Evolutionary conservation across 2,888 invertebrate genomes (phyloP), one percentile per base, ranked within the genome.

Genomic region (Lissonota sp.): DNA sequence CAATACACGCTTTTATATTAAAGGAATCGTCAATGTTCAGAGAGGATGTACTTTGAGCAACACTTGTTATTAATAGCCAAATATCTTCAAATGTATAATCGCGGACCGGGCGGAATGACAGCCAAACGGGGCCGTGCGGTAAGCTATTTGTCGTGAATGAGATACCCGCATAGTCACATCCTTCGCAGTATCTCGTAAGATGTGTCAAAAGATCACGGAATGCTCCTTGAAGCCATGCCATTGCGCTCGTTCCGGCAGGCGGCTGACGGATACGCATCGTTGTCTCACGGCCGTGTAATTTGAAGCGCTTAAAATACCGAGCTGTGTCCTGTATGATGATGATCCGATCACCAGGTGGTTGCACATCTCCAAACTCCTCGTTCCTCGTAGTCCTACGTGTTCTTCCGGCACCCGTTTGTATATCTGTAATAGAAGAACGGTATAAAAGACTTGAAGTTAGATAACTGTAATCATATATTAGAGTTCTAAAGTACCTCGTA

Each of bases 201-300:
- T n/a, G n/a, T n/a, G 49, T 49, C n/a, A 49, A 49, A 49, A 49
- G 49, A 5, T 49, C 49, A n/a, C 49, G 49, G 49, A 49, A 49
- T 49, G 49, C 49, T n/a, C 49, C 49, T 5, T 49, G 14, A 7
- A 53, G 16, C 53, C 53, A 53, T 16, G 53, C 53, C 14, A 14
- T 53, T 14, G 4, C 16, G 14, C 16, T 5, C 16, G 1, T 14
- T 53, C 53, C 14, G 10, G 53, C 5, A 12, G 14, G 12, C 2
- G 12, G 53, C 53, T 53, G n/a, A 53, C 53, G 53, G 53, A 53
- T 53, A 53, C 53, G 53, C 53, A 53, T 53, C 53, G 53, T 53
- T 12, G 14, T 53, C 53, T 53, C 53, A 53, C 53, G 53, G 1
- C 53, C 53, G 3, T 12, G 12, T 53, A 53, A 12, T 53, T 53